phyloP scores from a whole-genome alignment of 2,888 invertebrate genomes.

The Sturmia bella region DNA sequence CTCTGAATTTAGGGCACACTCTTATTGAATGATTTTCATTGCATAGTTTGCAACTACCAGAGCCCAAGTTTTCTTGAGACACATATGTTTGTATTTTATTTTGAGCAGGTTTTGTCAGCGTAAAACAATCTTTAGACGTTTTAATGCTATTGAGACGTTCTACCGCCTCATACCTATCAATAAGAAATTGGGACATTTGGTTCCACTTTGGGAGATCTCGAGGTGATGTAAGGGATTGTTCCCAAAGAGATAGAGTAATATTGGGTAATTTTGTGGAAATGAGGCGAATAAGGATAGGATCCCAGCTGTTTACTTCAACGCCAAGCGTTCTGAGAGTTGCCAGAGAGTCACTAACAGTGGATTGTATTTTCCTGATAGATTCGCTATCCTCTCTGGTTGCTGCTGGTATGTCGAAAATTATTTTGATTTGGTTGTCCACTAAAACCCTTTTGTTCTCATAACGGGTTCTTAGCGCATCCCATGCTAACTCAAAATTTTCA shows the following conservation, averaged over 20 bases:
- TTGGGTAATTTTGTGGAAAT: slow-evolving; percentile 3
- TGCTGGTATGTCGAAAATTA: too few species aligned
- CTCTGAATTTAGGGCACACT: neutral
- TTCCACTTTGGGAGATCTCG: neutral
- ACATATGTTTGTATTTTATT: neutral
- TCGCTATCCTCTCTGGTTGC: neutral
- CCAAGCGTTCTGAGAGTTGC: slow-evolving; percentile 1
- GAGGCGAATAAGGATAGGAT: slow-evolving; percentile 11
- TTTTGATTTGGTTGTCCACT: neutral
- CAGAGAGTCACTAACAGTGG: neutral
- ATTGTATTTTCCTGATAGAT: neutral
- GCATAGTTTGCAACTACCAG: neutral
- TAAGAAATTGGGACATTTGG: slow-evolving; percentile 18
- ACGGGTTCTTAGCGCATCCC: slow-evolving; percentile 31
- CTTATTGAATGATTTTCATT: neutral
- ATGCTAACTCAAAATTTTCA: slow-evolving; percentile 30
- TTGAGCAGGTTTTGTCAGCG: neutral
- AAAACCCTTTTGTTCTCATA: slow-evolving; percentile 22
- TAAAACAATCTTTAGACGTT: neutral
- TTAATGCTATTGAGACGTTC: neutral
- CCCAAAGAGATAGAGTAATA: neutral
- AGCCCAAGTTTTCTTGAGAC: neutral
- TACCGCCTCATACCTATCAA: slow-evolving; percentile 11
- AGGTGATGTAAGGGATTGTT: neutral
- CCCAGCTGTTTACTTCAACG: neutral